Percentiles rank a stretch among this genome's conserved stretches.
Evolutionary conservation across 2,113 vertebrate genomes (phyloP).

Genomic region (Chelonoidis abingdonii): DNA sequence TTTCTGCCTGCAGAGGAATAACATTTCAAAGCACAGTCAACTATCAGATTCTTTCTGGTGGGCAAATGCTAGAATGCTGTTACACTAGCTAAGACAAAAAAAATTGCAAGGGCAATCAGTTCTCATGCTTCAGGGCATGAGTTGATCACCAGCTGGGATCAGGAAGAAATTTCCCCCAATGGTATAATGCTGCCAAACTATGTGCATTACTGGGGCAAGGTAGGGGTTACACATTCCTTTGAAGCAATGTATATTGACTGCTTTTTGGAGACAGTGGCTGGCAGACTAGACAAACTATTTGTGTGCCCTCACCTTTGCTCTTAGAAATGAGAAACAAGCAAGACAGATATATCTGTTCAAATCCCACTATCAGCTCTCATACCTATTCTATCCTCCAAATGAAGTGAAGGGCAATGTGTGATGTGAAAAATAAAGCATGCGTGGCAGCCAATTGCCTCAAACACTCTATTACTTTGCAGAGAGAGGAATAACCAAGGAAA

Average conservation of each 20-base stretch:
- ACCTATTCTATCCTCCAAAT: not conserved
- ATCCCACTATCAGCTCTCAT: not conserved
- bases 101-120: constrained; percentile 29
- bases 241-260: not conserved
- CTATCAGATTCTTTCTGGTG: constrained; percentile 16
- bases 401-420: not conserved
- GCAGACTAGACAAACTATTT: not conserved
- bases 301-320: constrained; percentile 16
- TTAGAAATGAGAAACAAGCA: constrained; percentile 38
- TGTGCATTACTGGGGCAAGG: not conserved
- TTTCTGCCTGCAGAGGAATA: constrained; percentile 46
- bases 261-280: not conserved
- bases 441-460: not conserved
- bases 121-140: constrained; percentile 14
- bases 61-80: constrained; percentile 14
- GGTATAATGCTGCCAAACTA: not conserved
- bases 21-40: constrained; percentile 41
- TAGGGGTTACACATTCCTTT: not conserved
- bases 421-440: not conserved
- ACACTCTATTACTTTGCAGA: constrained; percentile 25
- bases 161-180: constrained; percentile 24
- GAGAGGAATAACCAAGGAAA: not conserved
- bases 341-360: constrained; percentile 41
- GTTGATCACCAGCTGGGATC: not conserved
- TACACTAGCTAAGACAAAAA: not conserved